Conservation (phyloP, 2,888 invertebrate genomes). For the Philereme vetulata region DNA sequence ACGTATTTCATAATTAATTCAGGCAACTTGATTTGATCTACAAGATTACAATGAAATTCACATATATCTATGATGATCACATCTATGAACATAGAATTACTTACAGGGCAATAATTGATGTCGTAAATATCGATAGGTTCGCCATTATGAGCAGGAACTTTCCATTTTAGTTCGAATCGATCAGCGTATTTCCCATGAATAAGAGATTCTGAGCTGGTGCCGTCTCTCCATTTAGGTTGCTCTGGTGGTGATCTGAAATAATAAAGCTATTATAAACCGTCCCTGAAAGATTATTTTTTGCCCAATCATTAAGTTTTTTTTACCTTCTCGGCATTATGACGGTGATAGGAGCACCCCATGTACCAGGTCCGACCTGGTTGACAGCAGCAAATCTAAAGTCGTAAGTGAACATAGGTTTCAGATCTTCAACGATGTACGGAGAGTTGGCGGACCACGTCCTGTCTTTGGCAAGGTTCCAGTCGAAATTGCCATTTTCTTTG, state of each 20-base stretch:
- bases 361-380: constrained; percentile 92
- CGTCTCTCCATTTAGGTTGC: constrained; percentile 79
- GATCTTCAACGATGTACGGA: constrained; percentile 90
- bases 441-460: constrained; percentile 92
- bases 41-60: too few relatives aligned
- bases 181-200: constrained; percentile 86
- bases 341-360: constrained; percentile 86
- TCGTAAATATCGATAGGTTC: constrained; percentile 93
- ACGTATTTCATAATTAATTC: too few relatives aligned
- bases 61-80: too few relatives aligned
- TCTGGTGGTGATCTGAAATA: constrained; percentile 87
- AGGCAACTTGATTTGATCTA: too few relatives aligned
- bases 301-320: background rate
- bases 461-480: constrained; percentile 88
- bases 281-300: background rate
- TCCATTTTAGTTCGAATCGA: constrained; percentile 93
- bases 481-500: constrained; percentile 86
- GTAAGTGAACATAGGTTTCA: constrained; percentile 90
- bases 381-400: constrained; percentile 93
- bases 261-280: background rate
- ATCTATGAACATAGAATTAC: constrained; percentile 34
- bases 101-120: constrained; percentile 91
- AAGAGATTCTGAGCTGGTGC: constrained; percentile 71
- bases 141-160: constrained; percentile 94
- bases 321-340: constrained; percentile 89